These are phyloP conservation scores for Cephalopterus ornatus DNA, from an alignment of 2,113 vertebrate species.

Conservation along the genomic window DNA sequence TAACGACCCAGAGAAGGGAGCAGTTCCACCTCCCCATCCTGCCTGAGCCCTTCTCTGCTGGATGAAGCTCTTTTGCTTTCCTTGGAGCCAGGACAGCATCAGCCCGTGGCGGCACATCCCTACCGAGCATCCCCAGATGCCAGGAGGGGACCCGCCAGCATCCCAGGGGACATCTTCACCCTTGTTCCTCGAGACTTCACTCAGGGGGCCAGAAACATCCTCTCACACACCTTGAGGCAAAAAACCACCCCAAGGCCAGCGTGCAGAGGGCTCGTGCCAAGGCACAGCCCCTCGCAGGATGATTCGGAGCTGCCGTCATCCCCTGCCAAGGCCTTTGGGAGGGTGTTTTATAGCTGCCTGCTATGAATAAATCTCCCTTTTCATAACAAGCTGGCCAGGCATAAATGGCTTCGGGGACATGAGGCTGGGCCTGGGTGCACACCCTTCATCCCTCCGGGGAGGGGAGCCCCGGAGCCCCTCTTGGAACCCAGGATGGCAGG, in stretches of 20 bases:
- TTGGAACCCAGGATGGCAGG: fast-evolving
- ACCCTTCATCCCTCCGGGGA: background rate
- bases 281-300: background rate
- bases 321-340: background rate
- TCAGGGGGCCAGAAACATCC: background rate
- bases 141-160: background rate
- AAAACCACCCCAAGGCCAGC: background rate
- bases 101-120: fast-evolving
- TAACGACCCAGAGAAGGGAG: background rate
- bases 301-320: background rate
- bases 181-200: fast-evolving
- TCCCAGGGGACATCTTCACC: background rate
- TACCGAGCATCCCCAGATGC: fast-evolving
- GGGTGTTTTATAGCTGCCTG: background rate
- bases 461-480: background rate
- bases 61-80: fast-evolving
- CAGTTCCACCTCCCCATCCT: background rate
- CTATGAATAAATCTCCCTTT: background rate
- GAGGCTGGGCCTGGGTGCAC: background rate
- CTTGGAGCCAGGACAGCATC: background rate
- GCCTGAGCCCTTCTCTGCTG: fast-evolving
- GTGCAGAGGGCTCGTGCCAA: background rate
- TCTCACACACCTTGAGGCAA: background rate
- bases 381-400: background rate
- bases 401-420: background rate